These are phyloP conservation scores for Chrysolina oricalcia DNA, from an alignment of 2,888 invertebrate species.

Conservation along the genomic window DNA sequence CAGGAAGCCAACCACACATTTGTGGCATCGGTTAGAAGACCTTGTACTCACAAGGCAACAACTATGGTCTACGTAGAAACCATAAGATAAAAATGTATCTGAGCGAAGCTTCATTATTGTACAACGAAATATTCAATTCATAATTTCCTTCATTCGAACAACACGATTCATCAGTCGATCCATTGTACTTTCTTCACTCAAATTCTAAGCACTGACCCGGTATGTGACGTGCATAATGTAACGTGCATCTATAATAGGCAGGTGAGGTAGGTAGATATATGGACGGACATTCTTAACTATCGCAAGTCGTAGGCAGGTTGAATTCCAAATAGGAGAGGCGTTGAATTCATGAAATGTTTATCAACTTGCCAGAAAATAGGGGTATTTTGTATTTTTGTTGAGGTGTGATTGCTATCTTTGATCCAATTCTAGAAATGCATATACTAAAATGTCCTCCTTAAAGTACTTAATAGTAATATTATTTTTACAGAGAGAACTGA, in stretches of 20 bases:
- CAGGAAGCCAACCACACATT: too few species aligned
- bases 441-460: too few species aligned
- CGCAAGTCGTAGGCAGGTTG: conserved; percentile 16
- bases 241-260: conserved; percentile 18
- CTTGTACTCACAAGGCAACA: too few species aligned
- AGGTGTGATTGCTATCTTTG: too few species aligned
- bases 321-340: conserved; percentile 3
- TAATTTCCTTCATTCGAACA: background rate
- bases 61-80: too few species aligned
- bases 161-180: background rate
- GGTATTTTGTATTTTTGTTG: too few species aligned
- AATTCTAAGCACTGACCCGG: conserved; percentile 45
- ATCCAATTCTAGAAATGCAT: too few species aligned
- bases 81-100: too few species aligned
- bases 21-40: too few species aligned
- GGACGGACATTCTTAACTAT: conserved; percentile 21
- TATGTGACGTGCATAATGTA: conserved; percentile 45
- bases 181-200: conserved; percentile 40
- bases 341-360: background rate
- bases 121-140: background rate
- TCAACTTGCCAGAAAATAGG: background rate
- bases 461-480: too few species aligned
- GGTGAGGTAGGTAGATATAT: conserved; percentile 16
- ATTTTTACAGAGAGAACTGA: too few species aligned
- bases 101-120: too few species aligned